phyloP scores from a whole-genome alignment of 1,140 invertebrate genomes.

The Hycleus phaleratus region DNA sequence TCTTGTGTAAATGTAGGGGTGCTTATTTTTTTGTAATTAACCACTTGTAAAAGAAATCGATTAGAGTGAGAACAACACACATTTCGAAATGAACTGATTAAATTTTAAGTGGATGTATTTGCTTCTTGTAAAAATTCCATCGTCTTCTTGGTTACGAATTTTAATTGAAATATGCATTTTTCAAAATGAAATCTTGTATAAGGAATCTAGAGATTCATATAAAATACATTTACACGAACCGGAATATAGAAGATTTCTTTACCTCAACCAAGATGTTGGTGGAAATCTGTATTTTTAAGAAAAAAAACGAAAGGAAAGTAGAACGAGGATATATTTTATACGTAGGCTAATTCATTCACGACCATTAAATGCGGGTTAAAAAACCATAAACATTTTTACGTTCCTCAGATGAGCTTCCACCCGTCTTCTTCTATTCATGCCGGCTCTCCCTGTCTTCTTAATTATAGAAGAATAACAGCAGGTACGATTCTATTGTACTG shows the following conservation, averaged over 20 bases:
- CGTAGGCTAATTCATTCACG: slow-evolving; percentile 23
- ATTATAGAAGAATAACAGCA: background rate
- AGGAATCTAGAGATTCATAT: slow-evolving; percentile 6
- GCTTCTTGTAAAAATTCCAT: too few species aligned
- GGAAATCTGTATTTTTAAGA: too few species aligned
- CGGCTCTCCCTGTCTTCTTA: slow-evolving; percentile 6
- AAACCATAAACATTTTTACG: slow-evolving; percentile 32
- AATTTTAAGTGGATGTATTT: too few species aligned
- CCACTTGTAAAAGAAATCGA: too few species aligned
- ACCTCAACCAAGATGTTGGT: too few species aligned
- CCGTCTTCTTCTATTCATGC: background rate
- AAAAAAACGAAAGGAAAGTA: too few species aligned
- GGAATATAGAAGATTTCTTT: background rate
- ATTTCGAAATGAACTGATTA: too few species aligned
- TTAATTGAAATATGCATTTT: slow-evolving; percentile 18
- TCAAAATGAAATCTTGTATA: slow-evolving; percentile 8
- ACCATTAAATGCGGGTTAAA: slow-evolving; percentile 28
- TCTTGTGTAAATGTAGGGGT: too few species aligned
- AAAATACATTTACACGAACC: slow-evolving; percentile 17
- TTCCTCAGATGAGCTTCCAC: slow-evolving; percentile 20
- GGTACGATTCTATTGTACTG: too few species aligned
- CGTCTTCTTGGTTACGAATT: background rate
- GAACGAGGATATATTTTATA: slow-evolving; percentile 21
- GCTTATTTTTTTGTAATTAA: too few species aligned
- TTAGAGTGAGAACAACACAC: too few species aligned